phyloP scores from a whole-genome alignment of 1,140 invertebrate genomes.

The Laupala kohalensis region DNA sequence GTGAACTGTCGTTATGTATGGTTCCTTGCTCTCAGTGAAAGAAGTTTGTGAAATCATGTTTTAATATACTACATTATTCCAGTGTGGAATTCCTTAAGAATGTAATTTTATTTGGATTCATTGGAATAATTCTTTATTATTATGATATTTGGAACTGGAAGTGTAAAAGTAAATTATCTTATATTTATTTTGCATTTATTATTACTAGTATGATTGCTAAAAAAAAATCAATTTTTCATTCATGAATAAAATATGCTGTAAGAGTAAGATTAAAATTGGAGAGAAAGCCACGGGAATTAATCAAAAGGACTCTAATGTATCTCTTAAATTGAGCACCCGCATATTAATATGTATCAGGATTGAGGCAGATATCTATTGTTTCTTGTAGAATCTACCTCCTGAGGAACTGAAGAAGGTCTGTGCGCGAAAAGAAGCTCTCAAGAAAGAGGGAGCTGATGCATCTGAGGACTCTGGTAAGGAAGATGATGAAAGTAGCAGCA shows the following conservation, averaged over 20 bases:
- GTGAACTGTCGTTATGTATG: neutral
- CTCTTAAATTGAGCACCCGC: neutral
- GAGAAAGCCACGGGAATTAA: neutral
- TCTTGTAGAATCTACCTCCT: conserved; percentile 21
- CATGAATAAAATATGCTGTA: neutral
- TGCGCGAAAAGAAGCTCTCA: conserved; percentile 12
- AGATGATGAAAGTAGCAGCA: neutral
- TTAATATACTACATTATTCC: neutral
- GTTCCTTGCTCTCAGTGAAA: neutral
- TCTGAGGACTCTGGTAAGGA: conserved; percentile 11
- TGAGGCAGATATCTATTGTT: neutral
- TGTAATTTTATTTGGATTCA: too few species aligned
- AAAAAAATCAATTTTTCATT: neutral
- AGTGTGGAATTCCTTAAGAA: too few species aligned
- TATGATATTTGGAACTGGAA: too few species aligned
- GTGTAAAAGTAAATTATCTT: neutral
- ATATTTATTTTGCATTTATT: too few species aligned
- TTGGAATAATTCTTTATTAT: too few species aligned
- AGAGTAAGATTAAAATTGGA: neutral
- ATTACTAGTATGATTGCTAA: neutral
- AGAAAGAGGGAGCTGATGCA: conserved; percentile 2
- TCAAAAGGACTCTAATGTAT: neutral
- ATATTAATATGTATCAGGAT: neutral
- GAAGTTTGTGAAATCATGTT: neutral
- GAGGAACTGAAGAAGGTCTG: conserved; percentile 26